A percentile compares a stretch with the other conserved stretches of the same genome.
Evolutionary conservation across 2,888 invertebrate genomes (phyloP).

Genomic region (Callosobruchus maculatus): DNA sequence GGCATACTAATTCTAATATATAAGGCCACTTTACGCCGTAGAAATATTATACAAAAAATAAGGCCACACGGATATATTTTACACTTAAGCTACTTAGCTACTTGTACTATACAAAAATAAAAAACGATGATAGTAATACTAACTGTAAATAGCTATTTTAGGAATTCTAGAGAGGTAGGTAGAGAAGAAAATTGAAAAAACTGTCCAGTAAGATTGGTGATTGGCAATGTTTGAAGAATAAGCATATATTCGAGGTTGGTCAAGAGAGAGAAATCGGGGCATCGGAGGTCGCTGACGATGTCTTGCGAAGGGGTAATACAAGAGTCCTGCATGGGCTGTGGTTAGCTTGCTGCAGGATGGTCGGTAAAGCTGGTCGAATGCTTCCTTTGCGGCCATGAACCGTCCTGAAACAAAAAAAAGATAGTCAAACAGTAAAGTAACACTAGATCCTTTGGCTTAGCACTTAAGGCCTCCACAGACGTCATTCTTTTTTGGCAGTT

Average conservation of each 20-base stretch:
- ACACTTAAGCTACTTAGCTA: background rate
- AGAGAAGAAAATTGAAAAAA: constrained; percentile 3
- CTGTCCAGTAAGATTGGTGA: constrained; percentile 11
- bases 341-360: background rate
- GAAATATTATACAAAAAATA: background rate
- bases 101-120: background rate
- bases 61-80: background rate
- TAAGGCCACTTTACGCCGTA: constrained; percentile 34
- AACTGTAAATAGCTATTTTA: background rate
- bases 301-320: constrained; percentile 52
- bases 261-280: constrained; percentile 44
- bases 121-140: background rate
- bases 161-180: background rate
- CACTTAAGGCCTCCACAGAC: no score
- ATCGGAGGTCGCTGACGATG: constrained; percentile 54
- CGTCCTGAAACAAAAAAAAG: constrained; percentile 41
- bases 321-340: constrained; percentile 43
- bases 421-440: no score
- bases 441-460: no score
- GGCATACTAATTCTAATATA: constrained; percentile 14
- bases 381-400: constrained; percentile 46
- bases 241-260: constrained; percentile 20
- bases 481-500: no score
- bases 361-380: constrained; percentile 24
- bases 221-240: constrained; percentile 10